phyloP scores from a whole-genome alignment of 2,797 vertebrate species.

The Scarus forsteni region DNA sequence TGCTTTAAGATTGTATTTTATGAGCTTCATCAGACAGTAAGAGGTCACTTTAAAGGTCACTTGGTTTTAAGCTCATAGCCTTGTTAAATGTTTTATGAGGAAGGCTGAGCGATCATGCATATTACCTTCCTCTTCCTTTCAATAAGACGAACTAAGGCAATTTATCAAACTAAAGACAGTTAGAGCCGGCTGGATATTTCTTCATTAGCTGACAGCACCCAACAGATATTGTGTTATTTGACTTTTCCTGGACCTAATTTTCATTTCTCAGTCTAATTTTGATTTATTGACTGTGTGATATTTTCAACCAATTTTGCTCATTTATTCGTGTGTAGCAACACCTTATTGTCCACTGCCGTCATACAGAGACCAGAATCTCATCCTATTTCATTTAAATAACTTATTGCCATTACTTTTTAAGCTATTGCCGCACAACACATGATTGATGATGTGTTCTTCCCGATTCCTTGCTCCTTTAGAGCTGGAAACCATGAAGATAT shows the following conservation, averaged over 20 bases:
- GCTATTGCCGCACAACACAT: not conserved
- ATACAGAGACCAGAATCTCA: not conserved
- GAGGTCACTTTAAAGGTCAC: slow-evolving; percentile 65
- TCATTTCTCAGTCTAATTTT: not conserved
- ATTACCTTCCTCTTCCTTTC: slow-evolving; percentile 45
- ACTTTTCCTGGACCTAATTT: slow-evolving; percentile 1
- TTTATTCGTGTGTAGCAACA: not conserved
- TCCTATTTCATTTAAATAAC: no score
- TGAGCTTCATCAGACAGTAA: slow-evolving; percentile 60
- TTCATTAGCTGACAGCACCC: slow-evolving; percentile 34
- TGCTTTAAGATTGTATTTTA: slow-evolving; percentile 50
- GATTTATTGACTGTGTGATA: not conserved
- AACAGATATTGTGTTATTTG: slow-evolving; percentile 14
- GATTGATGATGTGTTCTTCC: not conserved
- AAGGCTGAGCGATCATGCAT: slow-evolving; percentile 51
- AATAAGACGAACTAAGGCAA: slow-evolving; percentile 31
- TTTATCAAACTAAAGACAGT: slow-evolving; percentile 37
- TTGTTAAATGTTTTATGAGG: slow-evolving; percentile 75
- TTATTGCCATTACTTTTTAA: no score
- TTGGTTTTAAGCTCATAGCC: slow-evolving; percentile 56
- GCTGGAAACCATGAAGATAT: no score
- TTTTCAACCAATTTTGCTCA: not conserved
- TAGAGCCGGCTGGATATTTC: slow-evolving; percentile 23
- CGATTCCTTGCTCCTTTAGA: no score
- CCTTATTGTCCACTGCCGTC: not conserved